A percentile compares a stretch with the other conserved stretches of the same genome.
Evolutionary conservation across 2,888 invertebrate species (phyloP).

Genomic region (Acrobasis repandana): DNA sequence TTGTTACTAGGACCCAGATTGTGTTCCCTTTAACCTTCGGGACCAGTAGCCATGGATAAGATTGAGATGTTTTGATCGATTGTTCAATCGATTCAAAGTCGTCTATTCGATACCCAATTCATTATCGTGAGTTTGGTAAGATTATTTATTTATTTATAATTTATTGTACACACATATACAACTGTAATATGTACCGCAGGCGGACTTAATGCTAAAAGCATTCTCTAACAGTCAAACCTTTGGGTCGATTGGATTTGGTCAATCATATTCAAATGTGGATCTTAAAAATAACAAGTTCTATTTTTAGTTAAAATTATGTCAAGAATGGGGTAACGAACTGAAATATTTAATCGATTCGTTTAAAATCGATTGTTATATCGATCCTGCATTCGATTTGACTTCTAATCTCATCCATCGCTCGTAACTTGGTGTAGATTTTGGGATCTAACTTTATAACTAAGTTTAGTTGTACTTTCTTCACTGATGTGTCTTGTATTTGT

Average conservation of each 20-base stretch:
- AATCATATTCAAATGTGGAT: too few species aligned
- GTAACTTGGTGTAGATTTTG: background rate
- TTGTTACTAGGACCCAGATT: background rate
- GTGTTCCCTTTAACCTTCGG: slow-evolving; percentile 10
- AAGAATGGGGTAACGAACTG: too few species aligned
- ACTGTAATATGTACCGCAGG: too few species aligned
- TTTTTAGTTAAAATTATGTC: too few species aligned
- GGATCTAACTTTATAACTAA: slow-evolving; percentile 1
- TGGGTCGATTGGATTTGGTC: too few species aligned
- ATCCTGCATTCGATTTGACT: background rate
- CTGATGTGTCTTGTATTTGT: slow-evolving; percentile 20
- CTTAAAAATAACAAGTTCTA: too few species aligned
- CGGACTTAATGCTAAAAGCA: too few species aligned
- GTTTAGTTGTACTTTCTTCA: slow-evolving; percentile 16
- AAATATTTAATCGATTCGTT: background rate
- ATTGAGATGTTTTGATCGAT: background rate
- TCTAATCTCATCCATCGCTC: background rate
- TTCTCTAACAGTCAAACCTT: too few species aligned
- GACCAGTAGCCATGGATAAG: background rate
- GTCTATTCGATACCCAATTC: background rate
- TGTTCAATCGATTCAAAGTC: background rate
- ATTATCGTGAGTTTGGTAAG: too few species aligned
- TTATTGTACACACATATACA: too few species aligned
- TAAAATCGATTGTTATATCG: background rate
- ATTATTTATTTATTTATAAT: too few species aligned